Evolutionary conservation across 2,797 vertebrate genomes (phyloP), one percentile per base, ranked within the genome.

Genomic region (Silurus aristotelis): DNA sequence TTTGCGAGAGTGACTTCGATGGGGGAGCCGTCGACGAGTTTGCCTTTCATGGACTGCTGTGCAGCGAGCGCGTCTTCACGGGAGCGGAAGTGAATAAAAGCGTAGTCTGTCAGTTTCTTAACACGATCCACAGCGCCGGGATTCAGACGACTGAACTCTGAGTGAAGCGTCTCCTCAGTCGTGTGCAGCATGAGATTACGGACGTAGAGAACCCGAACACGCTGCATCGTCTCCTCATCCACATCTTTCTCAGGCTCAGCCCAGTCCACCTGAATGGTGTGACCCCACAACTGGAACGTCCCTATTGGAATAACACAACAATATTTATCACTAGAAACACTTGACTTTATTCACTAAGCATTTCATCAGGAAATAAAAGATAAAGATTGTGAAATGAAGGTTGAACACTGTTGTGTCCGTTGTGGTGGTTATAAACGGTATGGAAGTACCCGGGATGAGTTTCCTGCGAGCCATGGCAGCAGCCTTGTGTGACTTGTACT

Each of bases 401-500:
- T 2, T 75, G 15, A 75, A 4, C 48, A 7, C 6, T n/a, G 25
- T 55, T 52, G 1, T 72, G 46, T 73, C 5, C 13, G 0, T 56
- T 14, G 17, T 19, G n/a, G 2, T 56, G 10, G n/a, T 52, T 5
- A 76, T 76, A 56, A 82, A 64, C 10, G 48, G 6, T 7, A 10
- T 52, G 48, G 6, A 52, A 52, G 6, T 94, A 98, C 97, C 97
- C 91, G 97, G 96, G 82, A 97, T 97, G 71, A 99, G 96, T 85
- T 95, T 96, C 83, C 97, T 95, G 68, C 98, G 93, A 64, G 97
- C 98, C 96, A 99, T 96, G 1, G 97, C 98, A 27, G 98, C 97
- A 72, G 97, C 96, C 93, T 98, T 97, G 92, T 99, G 98, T 77
- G 97, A 97, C 85, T 97, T 96, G 82, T 98, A 99, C 90, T 99